Conservation (phyloP, 2,888 invertebrate species). For the Muschampia staudingeri region DNA sequence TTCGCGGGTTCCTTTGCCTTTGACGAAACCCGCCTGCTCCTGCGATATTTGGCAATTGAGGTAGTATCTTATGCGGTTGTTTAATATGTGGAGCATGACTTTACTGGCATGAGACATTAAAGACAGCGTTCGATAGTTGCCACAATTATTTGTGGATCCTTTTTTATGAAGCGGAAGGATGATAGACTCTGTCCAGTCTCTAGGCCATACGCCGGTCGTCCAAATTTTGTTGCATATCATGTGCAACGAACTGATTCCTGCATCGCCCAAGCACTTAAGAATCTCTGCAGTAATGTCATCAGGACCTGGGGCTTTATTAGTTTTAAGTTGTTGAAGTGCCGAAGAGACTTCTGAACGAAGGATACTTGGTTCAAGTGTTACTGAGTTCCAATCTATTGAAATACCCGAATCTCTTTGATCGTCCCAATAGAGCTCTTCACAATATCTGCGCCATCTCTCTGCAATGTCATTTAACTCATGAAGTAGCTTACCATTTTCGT, state of each 20-base stretch:
- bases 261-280: not conserved
- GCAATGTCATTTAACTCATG: not conserved
- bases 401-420: not conserved
- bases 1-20: not conserved
- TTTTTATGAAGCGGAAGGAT: conserved; percentile 14
- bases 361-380: not conserved
- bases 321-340: not conserved
- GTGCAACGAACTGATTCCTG: not conserved
- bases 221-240: not conserved
- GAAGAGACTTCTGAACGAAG: not conserved
- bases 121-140: not conserved
- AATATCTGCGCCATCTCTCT: conserved; percentile 1
- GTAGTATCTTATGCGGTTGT: not conserved
- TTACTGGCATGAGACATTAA: conserved; percentile 4
- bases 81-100: not conserved
- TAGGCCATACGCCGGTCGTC: not conserved
- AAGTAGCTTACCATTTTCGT: not conserved
- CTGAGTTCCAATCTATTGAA: not conserved
- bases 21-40: not conserved
- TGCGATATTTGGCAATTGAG: too few species aligned
- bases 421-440: not conserved
- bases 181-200: not conserved
- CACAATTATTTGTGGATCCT: not conserved
- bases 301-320: not conserved
- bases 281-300: conserved; percentile 8